Conservation (phyloP, 2,113 vertebrate species). For the Crocuta crocuta region DNA sequence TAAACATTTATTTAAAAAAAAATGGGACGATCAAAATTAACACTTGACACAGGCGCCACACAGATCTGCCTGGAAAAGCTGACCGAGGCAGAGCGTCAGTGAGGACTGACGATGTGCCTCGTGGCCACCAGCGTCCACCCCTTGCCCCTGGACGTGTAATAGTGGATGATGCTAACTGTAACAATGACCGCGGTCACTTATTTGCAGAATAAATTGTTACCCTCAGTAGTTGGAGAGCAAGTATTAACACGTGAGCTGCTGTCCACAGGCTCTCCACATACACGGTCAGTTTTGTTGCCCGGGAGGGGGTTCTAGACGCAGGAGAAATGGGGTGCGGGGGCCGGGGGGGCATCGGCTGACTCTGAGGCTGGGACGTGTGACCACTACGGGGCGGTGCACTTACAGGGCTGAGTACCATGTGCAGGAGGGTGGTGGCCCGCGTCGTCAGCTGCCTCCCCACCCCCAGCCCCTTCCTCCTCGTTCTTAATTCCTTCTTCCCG, state of each 20-base stretch:
- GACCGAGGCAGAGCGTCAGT: accelerated
- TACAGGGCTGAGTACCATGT: accelerated
- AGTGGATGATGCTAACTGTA: accelerated
- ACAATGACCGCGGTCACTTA: accelerated
- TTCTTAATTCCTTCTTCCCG: background rate
- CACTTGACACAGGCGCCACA: accelerated
- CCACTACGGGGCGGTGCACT: accelerated
- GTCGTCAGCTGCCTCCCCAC: accelerated
- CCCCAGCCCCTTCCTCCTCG: too few species aligned
- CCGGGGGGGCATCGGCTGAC: accelerated
- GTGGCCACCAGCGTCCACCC: background rate
- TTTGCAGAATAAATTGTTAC: background rate
- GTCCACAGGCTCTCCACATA: too few species aligned
- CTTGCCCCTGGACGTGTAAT: background rate
- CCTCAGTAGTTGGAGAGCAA: background rate
- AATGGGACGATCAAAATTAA: background rate
- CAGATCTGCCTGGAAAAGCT: too few species aligned
- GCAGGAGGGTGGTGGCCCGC: accelerated
- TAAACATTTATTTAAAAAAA: background rate
- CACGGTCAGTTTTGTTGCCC: accelerated
- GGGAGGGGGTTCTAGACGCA: accelerated
- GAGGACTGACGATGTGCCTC: too few species aligned
- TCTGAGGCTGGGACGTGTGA: accelerated
- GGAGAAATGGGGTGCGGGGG: accelerated
- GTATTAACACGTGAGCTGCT: background rate